Conservation (phyloP, 2,888 invertebrate species). For the Hydroisotoma schaefferi region DNA sequence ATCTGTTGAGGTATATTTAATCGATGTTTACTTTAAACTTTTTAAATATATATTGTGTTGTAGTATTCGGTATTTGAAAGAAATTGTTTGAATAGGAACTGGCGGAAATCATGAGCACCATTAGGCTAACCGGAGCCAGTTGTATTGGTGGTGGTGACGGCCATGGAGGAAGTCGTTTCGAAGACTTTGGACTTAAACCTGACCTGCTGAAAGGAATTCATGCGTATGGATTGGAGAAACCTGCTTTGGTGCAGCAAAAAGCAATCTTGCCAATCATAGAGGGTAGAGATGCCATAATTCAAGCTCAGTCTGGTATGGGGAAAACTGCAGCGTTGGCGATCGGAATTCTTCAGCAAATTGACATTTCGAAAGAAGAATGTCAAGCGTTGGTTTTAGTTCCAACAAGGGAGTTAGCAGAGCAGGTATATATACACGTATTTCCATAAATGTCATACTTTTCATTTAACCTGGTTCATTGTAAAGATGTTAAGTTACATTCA, state of each 20-base stretch:
- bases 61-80: too few species aligned
- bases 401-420: slow-evolving; percentile 24
- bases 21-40: too few species aligned
- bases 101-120: background rate
- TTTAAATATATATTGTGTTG: too few species aligned
- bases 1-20: too few species aligned
- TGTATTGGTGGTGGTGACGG: background rate
- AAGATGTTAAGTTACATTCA: too few species aligned
- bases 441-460: too few species aligned
- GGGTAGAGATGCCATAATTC: slow-evolving; percentile 22
- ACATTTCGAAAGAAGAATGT: background rate
- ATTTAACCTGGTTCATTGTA: too few species aligned
- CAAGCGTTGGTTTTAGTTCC: slow-evolving; percentile 22
- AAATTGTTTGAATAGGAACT: too few species aligned
- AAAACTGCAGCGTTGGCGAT: slow-evolving; percentile 25
- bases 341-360: slow-evolving; percentile 16
- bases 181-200: slow-evolving; percentile 54
- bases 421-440: slow-evolving; percentile 10
- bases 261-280: slow-evolving; percentile 13
- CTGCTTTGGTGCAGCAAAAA: slow-evolving; percentile 12
- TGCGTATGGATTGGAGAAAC: slow-evolving; percentile 53
- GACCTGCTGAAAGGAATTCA: slow-evolving; percentile 58
- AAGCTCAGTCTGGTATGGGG: slow-evolving; percentile 35
- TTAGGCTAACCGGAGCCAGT: too few species aligned
- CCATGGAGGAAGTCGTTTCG: slow-evolving; percentile 13